Conservation (phyloP, 2,888 invertebrate genomes). For the Zygogramma bicolorata region DNA sequence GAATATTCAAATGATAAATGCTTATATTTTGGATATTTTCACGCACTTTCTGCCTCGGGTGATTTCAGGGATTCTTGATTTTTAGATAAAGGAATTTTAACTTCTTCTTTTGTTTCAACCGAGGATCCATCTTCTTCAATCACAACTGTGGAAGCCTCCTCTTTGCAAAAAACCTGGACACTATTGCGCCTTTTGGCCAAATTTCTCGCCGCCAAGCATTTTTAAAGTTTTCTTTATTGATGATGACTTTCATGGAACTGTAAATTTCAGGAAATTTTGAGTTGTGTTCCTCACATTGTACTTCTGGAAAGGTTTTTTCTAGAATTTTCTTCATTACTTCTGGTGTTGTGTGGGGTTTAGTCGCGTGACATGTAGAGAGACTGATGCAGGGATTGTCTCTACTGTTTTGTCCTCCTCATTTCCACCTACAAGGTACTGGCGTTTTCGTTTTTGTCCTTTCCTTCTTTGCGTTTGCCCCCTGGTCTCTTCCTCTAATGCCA, state of each 20-base stretch:
- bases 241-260: constrained; percentile 9
- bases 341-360: constrained; percentile 10
- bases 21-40: neutral
- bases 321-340: constrained; percentile 12
- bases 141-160: neutral
- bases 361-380: constrained; percentile 15
- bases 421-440: constrained; percentile 7
- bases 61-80: neutral
- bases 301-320: constrained; percentile 9
- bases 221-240: constrained; percentile 14
- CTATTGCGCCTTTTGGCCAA: constrained; percentile 14
- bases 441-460: neutral
- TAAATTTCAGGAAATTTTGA: too few relatives aligned
- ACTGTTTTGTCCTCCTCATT: constrained; percentile 17
- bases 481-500: constrained; percentile 15
- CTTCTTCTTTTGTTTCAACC: neutral
- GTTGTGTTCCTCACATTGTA: constrained; percentile 14
- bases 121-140: constrained; percentile 13
- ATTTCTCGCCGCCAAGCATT: constrained; percentile 8
- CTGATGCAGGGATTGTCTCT: constrained; percentile 8
- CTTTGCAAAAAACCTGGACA: constrained; percentile 16
- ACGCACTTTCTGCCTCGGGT: neutral
- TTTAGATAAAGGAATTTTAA: neutral
- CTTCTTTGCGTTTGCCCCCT: neutral
- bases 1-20: constrained; percentile 1